Conservation (phyloP, 2,113 vertebrate genomes). For the Alethe castanea region DNA sequence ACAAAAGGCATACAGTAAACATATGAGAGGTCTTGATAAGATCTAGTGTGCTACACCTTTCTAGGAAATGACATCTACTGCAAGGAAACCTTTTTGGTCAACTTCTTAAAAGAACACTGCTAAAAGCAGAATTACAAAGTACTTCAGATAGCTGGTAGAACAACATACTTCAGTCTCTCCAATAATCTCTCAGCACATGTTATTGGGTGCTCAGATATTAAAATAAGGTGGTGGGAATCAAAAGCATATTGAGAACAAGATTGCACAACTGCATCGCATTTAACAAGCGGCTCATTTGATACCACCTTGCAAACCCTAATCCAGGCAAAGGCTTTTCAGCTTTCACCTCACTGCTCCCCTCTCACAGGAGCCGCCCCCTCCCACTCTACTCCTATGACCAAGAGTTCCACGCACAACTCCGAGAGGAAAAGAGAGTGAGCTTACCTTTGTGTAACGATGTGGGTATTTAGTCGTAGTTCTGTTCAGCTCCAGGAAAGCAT, state of each 20-base stretch:
- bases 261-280: neutral
- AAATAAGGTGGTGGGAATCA: neutral
- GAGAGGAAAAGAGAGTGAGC: neutral
- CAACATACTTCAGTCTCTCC: neutral
- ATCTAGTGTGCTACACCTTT: neutral
- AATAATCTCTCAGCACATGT: neutral
- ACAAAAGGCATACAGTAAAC: neutral
- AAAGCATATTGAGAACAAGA: neutral
- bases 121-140: neutral
- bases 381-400: fast-evolving
- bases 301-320: neutral
- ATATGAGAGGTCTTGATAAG: neutral
- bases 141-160: neutral
- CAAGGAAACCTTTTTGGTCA: neutral
- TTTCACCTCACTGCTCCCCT: neutral
- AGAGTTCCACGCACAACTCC: neutral
- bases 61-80: neutral
- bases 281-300: neutral
- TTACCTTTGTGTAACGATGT: constrained; percentile 92
- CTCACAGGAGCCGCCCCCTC: neutral
- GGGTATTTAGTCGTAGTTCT: constrained; percentile 71
- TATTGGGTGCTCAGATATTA: neutral
- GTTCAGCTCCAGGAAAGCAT: constrained; percentile 71
- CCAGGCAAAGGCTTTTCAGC: neutral
- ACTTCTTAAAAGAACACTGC: neutral